A percentile compares a stretch with the other conserved stretches of the same genome.
These are phyloP conservation scores for Ferdinandea cuprea DNA, from an alignment of 2,888 invertebrate species.

Conservation along the genomic window DNA sequence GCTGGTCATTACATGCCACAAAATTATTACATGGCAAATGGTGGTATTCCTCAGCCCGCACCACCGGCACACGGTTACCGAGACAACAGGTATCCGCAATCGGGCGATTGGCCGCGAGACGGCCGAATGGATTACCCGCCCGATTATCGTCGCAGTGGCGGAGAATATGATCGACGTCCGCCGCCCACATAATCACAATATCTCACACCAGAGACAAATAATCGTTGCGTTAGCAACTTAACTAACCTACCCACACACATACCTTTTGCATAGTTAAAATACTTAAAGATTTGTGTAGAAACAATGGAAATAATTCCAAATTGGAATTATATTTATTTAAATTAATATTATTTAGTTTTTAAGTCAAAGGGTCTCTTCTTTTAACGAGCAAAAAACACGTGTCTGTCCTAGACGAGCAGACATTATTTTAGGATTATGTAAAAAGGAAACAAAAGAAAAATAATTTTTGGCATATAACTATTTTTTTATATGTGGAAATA, in stretches of 20 bases:
- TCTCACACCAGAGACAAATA: not conserved
- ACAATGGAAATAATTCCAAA: conserved; percentile 58
- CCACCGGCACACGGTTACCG: conserved; percentile 81
- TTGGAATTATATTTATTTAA: conserved; percentile 64
- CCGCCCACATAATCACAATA: conserved; percentile 77
- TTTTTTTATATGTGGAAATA: conserved; percentile 31
- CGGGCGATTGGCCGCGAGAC: conserved; percentile 80
- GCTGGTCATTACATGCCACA: conserved; percentile 81
- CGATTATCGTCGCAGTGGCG: conserved; percentile 84
- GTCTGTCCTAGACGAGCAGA: conserved; percentile 7
- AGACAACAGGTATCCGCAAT: conserved; percentile 83
- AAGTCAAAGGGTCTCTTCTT: conserved; percentile 56
- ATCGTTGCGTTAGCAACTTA: not conserved
- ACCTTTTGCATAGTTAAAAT: conserved; percentile 69
- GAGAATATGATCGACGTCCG: conserved; percentile 80
- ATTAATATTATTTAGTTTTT: conserved; percentile 58
- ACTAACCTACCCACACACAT: conserved; percentile 13
- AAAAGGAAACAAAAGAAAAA: conserved; percentile 32
- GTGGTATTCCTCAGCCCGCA: conserved; percentile 80
- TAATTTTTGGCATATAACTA: conserved; percentile 27
- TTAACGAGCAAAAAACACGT: conserved; percentile 18
- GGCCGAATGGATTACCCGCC: conserved; percentile 83
- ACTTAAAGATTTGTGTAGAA: conserved; percentile 63
- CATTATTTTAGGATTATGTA: conserved; percentile 48
- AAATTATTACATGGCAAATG: conserved; percentile 82